Evolutionary conservation across 2,113 vertebrate genomes (phyloP).

Genomic region (Hemiscyllium ocellatum): DNA sequence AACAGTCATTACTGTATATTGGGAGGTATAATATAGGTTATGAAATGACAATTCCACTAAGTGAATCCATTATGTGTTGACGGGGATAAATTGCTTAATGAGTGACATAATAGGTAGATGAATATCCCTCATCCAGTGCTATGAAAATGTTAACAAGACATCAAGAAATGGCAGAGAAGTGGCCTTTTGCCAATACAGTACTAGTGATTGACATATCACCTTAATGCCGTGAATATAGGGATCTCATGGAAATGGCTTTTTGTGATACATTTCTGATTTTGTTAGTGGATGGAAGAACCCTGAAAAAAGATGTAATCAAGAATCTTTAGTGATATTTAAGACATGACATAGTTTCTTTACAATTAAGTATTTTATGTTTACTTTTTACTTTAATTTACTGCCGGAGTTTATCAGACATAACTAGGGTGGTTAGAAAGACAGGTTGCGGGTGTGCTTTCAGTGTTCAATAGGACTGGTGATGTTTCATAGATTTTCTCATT

Average conservation of each 20-base stretch:
- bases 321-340: not conserved
- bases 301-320: not conserved
- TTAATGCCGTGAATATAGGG: no score
- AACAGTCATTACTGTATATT: not conserved
- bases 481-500: conserved; percentile 34
- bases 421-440: not conserved
- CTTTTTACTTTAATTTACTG: conserved; percentile 9
- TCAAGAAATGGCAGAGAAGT: not conserved
- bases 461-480: conserved; percentile 5
- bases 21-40: not conserved
- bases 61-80: not conserved
- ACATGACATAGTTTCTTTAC: not conserved
- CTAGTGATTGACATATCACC: not conserved
- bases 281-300: not conserved
- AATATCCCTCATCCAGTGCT: not conserved
- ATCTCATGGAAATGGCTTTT: not conserved
- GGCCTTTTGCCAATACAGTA: not conserved
- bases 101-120: not conserved
- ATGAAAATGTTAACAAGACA: not conserved
- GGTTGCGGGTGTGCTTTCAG: conserved; percentile 14
- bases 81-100: not conserved
- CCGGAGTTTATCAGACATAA: not conserved
- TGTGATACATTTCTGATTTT: not conserved
- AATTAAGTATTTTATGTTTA: not conserved
- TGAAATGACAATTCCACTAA: not conserved